phyloP scores from a whole-genome alignment of 2,113 vertebrate genomes.

The Gallinago media region DNA sequence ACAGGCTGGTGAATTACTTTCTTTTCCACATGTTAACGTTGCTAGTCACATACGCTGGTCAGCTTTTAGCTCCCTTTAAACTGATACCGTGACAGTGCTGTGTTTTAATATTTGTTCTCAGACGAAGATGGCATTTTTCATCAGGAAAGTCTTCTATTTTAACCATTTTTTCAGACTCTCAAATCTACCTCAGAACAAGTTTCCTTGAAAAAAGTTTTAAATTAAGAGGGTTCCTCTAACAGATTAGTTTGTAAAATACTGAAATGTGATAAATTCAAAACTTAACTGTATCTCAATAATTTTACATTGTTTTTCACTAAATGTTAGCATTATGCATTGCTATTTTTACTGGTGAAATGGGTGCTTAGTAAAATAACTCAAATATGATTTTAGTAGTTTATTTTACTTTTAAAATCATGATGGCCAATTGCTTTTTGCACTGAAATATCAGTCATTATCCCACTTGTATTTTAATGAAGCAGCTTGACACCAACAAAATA shows the following conservation, averaged over 20 bases:
- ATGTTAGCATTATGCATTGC: not conserved
- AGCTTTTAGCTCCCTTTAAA: not conserved
- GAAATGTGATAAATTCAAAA: not conserved
- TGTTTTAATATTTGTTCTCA: not conserved
- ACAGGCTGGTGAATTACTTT: not conserved
- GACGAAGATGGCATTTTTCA: not conserved
- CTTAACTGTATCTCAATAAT: not conserved
- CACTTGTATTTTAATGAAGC: not conserved
- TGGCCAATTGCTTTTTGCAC: not conserved
- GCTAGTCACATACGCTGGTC: not conserved
- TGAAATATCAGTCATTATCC: not conserved
- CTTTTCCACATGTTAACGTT: not conserved
- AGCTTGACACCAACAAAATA: not conserved
- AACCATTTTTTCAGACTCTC: not conserved
- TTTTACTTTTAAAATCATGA: not conserved
- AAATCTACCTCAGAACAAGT: not conserved
- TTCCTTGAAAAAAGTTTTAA: not conserved
- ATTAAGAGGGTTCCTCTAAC: not conserved
- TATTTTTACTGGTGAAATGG: not conserved
- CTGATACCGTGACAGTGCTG: not conserved
- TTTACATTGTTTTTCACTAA: not conserved
- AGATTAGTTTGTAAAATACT: not conserved
- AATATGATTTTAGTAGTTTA: not conserved
- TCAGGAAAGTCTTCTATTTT: not conserved
- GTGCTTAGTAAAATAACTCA: not conserved